Conservation (phyloP, 2,888 invertebrate genomes). For the Augiades crinisus region DNA sequence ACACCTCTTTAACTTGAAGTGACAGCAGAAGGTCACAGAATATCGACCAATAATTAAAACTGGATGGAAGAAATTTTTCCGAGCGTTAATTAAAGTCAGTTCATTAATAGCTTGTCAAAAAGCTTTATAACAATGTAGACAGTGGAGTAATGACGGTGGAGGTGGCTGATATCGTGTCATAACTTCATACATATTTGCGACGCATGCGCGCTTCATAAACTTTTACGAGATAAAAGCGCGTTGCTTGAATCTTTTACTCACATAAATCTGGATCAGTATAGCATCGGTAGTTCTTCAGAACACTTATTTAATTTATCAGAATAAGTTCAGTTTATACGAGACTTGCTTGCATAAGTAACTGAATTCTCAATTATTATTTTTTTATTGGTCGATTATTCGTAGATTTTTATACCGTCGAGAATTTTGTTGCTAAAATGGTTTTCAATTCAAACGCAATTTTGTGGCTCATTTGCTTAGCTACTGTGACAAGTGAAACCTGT, state of each 20-base stretch:
- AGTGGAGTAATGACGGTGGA: slow-evolving; percentile 1
- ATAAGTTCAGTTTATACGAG: too few species aligned
- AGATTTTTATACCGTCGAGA: too few species aligned
- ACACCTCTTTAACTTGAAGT: background rate
- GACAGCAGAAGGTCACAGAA: background rate
- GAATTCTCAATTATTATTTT: too few species aligned
- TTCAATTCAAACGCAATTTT: background rate
- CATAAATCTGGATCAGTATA: slow-evolving; percentile 6
- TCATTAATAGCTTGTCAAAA: slow-evolving; percentile 22
- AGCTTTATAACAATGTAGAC: slow-evolving; percentile 10
- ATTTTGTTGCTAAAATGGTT: too few species aligned
- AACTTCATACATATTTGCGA: slow-evolving; percentile 18
- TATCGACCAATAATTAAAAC: background rate
- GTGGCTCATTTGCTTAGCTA: background rate
- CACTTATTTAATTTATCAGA: background rate
- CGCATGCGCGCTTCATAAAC: slow-evolving; percentile 15
- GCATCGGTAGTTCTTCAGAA: slow-evolving; percentile 3
- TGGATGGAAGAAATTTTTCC: background rate
- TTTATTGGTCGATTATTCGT: too few species aligned
- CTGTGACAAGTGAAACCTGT: slow-evolving; percentile 5
- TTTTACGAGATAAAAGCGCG: slow-evolving; percentile 25
- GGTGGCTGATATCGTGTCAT: slow-evolving; percentile 9
- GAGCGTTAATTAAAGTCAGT: slow-evolving; percentile 11
- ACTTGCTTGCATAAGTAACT: too few species aligned
- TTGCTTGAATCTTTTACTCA: slow-evolving; percentile 9